phyloP scores from a whole-genome alignment of 2,888 invertebrate species.

The Rhyacophila evoluta region DNA sequence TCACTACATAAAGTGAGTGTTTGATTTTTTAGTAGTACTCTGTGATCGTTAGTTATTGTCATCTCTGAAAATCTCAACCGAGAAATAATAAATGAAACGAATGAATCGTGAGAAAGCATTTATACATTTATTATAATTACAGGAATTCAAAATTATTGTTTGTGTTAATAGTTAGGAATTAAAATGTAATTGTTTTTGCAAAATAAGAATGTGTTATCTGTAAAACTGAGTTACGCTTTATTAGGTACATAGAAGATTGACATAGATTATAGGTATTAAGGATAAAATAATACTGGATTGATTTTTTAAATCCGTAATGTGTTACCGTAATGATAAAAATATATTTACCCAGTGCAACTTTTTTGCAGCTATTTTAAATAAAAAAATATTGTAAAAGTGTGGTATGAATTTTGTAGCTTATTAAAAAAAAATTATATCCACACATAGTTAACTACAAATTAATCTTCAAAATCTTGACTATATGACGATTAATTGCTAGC shows the following conservation, averaged over 20 bases:
- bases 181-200: not conserved
- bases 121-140: too few relatives aligned
- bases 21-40: too few relatives aligned
- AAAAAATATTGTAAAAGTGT: conserved; percentile 1
- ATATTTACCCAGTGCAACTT: not conserved
- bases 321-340: not conserved
- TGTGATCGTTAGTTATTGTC: too few relatives aligned
- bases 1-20: too few relatives aligned
- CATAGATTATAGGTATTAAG: not conserved
- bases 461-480: too few relatives aligned
- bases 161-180: not conserved
- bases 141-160: not conserved
- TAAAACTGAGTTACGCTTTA: conserved; percentile 39
- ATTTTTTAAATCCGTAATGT: not conserved
- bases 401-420: not conserved
- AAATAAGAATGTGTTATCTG: not conserved
- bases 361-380: not conserved
- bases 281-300: not conserved
- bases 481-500: too few relatives aligned
- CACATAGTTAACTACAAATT: too few relatives aligned
- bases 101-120: too few relatives aligned
- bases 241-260: conserved; percentile 26
- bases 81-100: too few relatives aligned
- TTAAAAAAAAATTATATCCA: not conserved
- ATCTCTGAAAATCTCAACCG: too few relatives aligned